Evolutionary conservation across 2,888 invertebrate species (phyloP).

Genomic region (Pristionchus fissidentatus): DNA sequence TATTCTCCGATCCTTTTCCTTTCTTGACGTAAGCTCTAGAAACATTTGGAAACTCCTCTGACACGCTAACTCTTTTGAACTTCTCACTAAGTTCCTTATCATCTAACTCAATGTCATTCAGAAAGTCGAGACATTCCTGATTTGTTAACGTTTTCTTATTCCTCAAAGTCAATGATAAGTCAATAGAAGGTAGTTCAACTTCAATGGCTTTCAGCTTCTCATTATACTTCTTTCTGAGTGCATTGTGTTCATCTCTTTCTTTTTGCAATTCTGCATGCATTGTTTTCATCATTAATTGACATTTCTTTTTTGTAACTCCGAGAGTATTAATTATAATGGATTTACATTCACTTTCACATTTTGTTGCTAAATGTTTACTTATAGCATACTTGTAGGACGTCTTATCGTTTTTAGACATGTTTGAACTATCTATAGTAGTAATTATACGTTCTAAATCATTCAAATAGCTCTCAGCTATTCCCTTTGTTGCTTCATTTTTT

Average conservation of each 20-base stretch:
- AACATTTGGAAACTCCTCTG: too few relatives aligned
- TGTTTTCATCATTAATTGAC: not conserved
- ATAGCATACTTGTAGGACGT: too few relatives aligned
- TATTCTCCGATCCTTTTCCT: not conserved
- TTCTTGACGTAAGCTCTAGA: too few relatives aligned
- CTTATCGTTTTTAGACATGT: too few relatives aligned
- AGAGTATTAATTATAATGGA: too few relatives aligned
- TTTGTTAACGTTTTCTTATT: not conserved
- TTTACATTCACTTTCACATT: slow-evolving; percentile 7
- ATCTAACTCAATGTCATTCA: not conserved
- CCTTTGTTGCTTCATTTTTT: too few relatives aligned
- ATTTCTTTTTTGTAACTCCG: not conserved
- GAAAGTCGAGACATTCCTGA: not conserved
- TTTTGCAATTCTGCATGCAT: not conserved
- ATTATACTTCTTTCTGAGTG: not conserved
- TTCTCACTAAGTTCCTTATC: not conserved
- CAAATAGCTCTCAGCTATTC: too few relatives aligned
- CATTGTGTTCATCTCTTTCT: slow-evolving; percentile 16
- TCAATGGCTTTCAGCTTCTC: too few relatives aligned
- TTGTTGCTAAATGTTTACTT: too few relatives aligned
- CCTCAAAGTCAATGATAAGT: not conserved
- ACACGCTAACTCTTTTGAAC: not conserved
- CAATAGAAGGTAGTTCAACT: not conserved
- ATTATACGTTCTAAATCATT: too few relatives aligned
- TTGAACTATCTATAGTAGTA: too few relatives aligned